These are phyloP conservation scores for Ethmia dodecea DNA, from an alignment of 2,888 invertebrate species.

Conservation along the genomic window DNA sequence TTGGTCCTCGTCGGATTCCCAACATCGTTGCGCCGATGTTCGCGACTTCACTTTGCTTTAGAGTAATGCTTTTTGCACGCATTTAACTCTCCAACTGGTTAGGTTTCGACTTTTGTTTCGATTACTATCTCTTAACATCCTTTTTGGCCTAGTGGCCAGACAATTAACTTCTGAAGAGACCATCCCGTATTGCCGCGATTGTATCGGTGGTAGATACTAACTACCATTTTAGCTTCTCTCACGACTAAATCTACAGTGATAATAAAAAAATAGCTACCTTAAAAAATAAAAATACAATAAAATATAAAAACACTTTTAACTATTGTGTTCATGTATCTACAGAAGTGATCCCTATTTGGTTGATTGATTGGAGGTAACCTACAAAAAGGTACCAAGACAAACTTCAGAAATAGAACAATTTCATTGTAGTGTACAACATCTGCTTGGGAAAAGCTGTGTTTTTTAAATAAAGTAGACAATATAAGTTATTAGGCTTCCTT, in stretches of 20 bases:
- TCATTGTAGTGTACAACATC: slow-evolving; percentile 8
- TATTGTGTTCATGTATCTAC: too few species aligned
- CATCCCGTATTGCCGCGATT: too few species aligned
- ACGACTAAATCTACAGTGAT: too few species aligned
- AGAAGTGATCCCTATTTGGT: too few species aligned
- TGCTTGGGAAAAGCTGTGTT: slow-evolving; percentile 6
- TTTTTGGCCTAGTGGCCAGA: not conserved
- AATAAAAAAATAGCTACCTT: too few species aligned
- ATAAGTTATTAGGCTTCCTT: slow-evolving; percentile 11
- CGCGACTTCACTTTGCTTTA: slow-evolving; percentile 17
- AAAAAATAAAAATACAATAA: too few species aligned
- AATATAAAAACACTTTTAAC: too few species aligned
- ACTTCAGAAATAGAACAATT: slow-evolving; percentile 5
- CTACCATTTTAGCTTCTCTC: too few species aligned
- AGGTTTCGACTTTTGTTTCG: slow-evolving; percentile 7
- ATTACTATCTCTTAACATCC: slow-evolving; percentile 2
- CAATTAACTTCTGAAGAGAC: too few species aligned
- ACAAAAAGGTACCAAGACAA: slow-evolving; percentile 6
- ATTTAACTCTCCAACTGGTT: slow-evolving; percentile 15
- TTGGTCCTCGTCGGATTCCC: slow-evolving; percentile 41
- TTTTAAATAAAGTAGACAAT: slow-evolving; percentile 6
- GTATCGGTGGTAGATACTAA: too few species aligned
- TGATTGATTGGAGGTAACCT: too few species aligned
- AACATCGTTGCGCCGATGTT: slow-evolving; percentile 18
- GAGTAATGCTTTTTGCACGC: slow-evolving; percentile 20